Evolutionary conservation across 2,113 vertebrate genomes (phyloP), one percentile per base, ranked within the genome.

Genomic region (Alouatta palliata): DNA sequence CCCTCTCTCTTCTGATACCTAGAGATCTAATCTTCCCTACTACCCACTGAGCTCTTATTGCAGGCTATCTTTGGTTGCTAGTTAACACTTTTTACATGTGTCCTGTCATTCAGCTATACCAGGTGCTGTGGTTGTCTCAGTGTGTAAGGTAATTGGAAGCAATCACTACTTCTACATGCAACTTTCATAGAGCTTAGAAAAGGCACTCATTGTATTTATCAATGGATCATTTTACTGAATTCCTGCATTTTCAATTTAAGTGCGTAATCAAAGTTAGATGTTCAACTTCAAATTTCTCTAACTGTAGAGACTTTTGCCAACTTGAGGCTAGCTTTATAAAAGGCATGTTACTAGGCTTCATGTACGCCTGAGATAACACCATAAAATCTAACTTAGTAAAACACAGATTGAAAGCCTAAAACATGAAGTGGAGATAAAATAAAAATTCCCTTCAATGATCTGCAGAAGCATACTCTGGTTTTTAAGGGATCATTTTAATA

Each of bases 401-500:
- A 96, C 73, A 52, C 32, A 95, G 37, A 87, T 70, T 70, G 61
- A 96, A 96, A 96, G n/a, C 8, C 66, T 92, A 87, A 86, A 32
- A 93, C 79, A 93, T 47, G 71, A 95, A 93, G 6, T 35, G 45
- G 37, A 94, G 52, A 87, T 80, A 81, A 85, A 73, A 73, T 70
- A 21, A 20, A 75, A 91, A 83, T 64, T 87, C 45, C 58, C 79
- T 87, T 96, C 87, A 70, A 97, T 90, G 95, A 92, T 30, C 32
- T 64, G 30, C 12, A 87, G 30, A 79, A 95, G 70, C 32, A 17
- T 84, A 35, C 7, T 77, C 16, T 89, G 79, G 4, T 27, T 94
- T 97, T 87, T 81, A 97, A 81, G 89, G 82, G 76, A 87, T 40
- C 61, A 96, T 94, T 98, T 92, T 92, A 97, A 61, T 40, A 90